Evolutionary conservation across 1,140 invertebrate genomes (phyloP).

Genomic region (Amphibalanus amphitrite): DNA sequence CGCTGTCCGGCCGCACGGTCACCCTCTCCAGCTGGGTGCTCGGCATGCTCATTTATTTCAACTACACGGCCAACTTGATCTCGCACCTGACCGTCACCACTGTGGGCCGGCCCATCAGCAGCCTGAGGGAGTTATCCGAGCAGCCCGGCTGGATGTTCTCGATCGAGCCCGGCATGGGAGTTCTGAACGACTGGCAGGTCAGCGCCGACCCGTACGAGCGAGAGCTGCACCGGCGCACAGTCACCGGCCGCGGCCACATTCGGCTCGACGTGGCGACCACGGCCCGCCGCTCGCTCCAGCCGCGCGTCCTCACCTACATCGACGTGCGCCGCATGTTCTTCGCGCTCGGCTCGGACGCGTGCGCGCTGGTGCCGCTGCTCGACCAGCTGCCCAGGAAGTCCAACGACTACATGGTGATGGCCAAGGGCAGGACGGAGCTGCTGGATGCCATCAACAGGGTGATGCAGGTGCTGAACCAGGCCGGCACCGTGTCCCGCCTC

Average conservation of each 20-base stretch:
- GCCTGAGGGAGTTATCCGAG: not conserved
- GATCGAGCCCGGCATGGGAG: not conserved
- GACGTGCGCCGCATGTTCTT: not conserved
- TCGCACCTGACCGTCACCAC: not conserved
- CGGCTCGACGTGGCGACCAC: not conserved
- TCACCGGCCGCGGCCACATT: not conserved
- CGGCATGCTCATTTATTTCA: not conserved
- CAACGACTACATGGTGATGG: not conserved
- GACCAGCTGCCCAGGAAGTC: not conserved
- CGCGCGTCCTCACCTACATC: not conserved
- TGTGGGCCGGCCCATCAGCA: not conserved
- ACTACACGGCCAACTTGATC: not conserved
- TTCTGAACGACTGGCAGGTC: not conserved
- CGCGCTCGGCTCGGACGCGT: not conserved
- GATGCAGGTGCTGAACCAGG: not conserved
- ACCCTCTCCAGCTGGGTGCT: not conserved
- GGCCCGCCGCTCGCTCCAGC: not conserved
- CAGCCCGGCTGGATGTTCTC: not conserved
- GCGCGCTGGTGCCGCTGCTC: not conserved
- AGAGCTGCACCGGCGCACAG: not conserved
- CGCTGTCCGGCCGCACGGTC: not conserved
- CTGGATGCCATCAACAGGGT: not conserved
- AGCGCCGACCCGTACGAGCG: not conserved
- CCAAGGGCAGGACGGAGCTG: not conserved
- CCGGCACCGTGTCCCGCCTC: not conserved